Percentiles rank a stretch among this genome's conserved stretches.
Conservation (phyloP, 2,888 invertebrate genomes). For the Sinohyriopsis cumingii region DNA sequence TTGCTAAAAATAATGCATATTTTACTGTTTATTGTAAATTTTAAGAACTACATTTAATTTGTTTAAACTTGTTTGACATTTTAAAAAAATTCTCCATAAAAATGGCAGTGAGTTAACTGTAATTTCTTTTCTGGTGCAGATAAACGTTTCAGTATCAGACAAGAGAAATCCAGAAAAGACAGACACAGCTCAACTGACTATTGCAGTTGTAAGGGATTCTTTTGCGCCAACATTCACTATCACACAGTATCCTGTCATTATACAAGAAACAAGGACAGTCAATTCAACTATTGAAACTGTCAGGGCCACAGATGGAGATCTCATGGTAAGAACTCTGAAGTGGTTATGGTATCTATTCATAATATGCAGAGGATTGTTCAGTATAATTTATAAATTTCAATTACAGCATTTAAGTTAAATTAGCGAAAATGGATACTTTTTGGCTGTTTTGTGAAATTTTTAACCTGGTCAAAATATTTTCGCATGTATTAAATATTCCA, state of each 20-base stretch:
- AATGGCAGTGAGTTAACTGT: no score
- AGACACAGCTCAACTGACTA: conserved; percentile 38
- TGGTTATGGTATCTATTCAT: not conserved
- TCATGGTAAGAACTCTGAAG: conserved; percentile 25
- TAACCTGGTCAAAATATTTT: no score
- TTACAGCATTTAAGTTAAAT: no score
- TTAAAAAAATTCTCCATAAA: no score
- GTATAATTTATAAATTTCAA: not conserved
- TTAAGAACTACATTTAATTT: no score
- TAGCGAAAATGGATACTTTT: no score
- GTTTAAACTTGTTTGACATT: no score
- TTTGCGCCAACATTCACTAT: conserved; percentile 30
- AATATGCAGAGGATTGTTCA: not conserved
- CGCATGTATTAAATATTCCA: no score
- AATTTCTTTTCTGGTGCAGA: conserved; percentile 25
- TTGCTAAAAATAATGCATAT: no score
- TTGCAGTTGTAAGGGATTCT: conserved; percentile 50
- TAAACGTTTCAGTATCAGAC: conserved; percentile 48
- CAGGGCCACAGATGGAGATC: conserved; percentile 44
- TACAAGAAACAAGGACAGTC: conserved; percentile 36
- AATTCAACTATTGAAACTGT: conserved; percentile 28
- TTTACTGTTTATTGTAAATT: no score
- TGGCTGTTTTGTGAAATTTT: no score
- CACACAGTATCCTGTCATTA: conserved; percentile 18
- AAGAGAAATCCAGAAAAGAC: conserved; percentile 43